phyloP scores from a whole-genome alignment of 2,797 vertebrate species.

The Leucoraja ocellata region DNA sequence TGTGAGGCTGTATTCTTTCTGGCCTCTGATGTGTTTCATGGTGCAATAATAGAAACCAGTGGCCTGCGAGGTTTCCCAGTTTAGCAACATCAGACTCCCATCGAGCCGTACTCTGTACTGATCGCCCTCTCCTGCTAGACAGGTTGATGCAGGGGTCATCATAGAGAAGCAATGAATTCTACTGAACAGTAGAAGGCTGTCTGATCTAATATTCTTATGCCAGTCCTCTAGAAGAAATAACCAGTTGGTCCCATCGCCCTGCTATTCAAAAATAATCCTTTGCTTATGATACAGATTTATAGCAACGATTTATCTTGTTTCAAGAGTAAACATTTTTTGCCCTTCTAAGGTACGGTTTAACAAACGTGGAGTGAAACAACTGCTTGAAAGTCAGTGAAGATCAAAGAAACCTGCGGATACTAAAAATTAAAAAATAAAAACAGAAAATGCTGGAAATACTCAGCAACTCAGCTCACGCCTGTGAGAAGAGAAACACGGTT shows the following conservation, averaged over 20 bases:
- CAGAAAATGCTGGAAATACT: no score
- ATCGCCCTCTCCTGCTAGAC: slow-evolving; percentile 19
- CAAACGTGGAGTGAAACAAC: no score
- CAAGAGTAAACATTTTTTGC: no score
- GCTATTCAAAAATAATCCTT: neutral
- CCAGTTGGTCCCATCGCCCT: neutral
- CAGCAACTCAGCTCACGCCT: no score
- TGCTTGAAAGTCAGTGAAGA: no score
- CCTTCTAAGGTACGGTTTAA: no score
- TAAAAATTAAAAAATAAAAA: no score
- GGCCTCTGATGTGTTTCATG: neutral
- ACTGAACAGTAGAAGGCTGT: neutral
- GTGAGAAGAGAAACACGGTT: no score
- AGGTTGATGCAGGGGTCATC: neutral
- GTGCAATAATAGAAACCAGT: slow-evolving; percentile 22
- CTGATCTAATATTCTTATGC: neutral
- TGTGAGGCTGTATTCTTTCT: slow-evolving; percentile 2
- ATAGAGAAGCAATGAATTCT: neutral
- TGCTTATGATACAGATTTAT: neutral
- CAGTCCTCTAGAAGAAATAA: neutral
- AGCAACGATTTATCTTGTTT: neutral
- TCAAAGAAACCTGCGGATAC: no score
- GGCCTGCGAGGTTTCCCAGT: slow-evolving; percentile 22
- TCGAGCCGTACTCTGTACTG: neutral
- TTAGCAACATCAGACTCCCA: slow-evolving; percentile 30